Base-by-base conservation (phyloP, 2,888 invertebrate genomes). In the Chaetogeoica ovagalla region DNA sequence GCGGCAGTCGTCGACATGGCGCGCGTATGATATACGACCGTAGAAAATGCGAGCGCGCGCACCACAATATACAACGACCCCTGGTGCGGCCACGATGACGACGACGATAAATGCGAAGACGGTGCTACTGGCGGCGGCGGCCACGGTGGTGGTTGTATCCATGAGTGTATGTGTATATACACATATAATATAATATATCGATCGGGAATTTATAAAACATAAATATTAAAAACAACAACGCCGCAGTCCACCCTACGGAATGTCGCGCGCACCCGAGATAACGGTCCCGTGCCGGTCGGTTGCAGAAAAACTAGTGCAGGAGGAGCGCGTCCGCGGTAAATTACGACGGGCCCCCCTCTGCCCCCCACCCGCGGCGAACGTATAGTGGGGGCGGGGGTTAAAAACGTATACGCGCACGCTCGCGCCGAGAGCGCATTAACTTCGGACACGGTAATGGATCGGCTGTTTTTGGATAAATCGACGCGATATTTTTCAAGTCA, bases 221-320 rank as follows among this genome's bases (percentile, higher is more conserved):
- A 69, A 70, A 77, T 77, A 77, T 70, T 77, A 77, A 70, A 77
- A 66, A 76, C 48, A 60, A 76, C 59, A 76, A 76, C 76, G 76
- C 76, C 68, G 6, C 57, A 30, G 30, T 30, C 30, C 66, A 11
- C 48, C 15, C 48, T 3, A 11, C 57, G 57, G 21, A 52, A 52
- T 52, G 74, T 76, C 57, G 9, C 11, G 19, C 15, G 39, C 30
- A 57, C n/a, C 48, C 30, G 30, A 30, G 55, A 52, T 63, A 73
- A 59, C 65, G 66, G 19, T 1, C 21, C 21, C 23, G 23, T 17
- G 13, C 9, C 66, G 65, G 57, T 66, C 75, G 55, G 57, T 57
- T 66, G 66, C 57, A 66, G 68, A 30, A 13, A 60, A 48, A 68
- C 30, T 48, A 21, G n/a, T 30, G n/a, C 30, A 30, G 2, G 30